These are phyloP conservation scores for Cataglyphis livida DNA, from an alignment of 2,888 invertebrate genomes.

Conservation along the genomic window DNA sequence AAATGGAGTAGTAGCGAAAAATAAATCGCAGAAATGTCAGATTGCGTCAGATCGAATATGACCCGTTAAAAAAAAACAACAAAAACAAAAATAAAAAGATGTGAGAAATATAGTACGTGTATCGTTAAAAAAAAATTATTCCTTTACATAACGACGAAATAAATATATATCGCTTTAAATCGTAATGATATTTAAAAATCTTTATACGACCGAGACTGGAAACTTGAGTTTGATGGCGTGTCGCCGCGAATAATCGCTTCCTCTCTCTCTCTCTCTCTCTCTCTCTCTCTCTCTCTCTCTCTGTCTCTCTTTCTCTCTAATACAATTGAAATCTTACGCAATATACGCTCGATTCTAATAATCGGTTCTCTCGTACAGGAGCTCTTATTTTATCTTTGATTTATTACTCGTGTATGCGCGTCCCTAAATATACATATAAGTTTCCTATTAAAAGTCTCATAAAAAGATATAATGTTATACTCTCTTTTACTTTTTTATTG, in stretches of 20 bases:
- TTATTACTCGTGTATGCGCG: not conserved
- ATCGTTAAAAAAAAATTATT: not conserved
- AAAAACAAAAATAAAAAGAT: not conserved
- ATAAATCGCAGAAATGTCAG: not conserved
- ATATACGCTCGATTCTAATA: conserved; percentile 10
- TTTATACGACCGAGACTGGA: not conserved
- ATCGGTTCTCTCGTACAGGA: not conserved
- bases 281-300: no score
- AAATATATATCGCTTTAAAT: conserved; percentile 1
- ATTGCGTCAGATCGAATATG: conserved; percentile 10
- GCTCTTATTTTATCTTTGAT: not conserved
- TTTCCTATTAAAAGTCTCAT: not conserved
- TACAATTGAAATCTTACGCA: conserved; percentile 31
- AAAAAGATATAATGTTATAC: not conserved
- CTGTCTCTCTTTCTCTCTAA: not conserved
- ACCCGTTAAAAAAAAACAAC: not conserved
- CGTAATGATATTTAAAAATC: conserved; percentile 1
- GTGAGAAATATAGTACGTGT: not conserved
- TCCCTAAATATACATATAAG: not conserved
- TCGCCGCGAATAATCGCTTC: conserved; percentile 6
- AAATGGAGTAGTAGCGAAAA: conserved; percentile 4
- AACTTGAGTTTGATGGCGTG: not conserved
- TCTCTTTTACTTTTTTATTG: not conserved
- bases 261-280: no score
- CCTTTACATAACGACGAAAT: not conserved